Conservation (phyloP, 2,113 vertebrate species). For the Bufo gargarizans region DNA sequence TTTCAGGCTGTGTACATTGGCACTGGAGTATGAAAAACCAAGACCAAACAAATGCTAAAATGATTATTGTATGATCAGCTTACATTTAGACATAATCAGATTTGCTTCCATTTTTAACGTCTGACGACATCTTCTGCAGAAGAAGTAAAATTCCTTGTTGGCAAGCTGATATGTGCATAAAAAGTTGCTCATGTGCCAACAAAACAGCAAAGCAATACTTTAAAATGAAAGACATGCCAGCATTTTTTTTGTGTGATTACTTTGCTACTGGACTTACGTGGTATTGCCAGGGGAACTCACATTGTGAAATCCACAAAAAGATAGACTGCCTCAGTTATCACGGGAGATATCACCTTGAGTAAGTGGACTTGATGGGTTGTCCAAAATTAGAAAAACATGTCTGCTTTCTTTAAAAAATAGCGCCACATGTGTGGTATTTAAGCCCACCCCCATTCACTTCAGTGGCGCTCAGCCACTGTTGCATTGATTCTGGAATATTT, state of each 20-base stretch:
- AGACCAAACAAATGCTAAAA: slow-evolving; percentile 56
- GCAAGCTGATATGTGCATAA: slow-evolving; percentile 49
- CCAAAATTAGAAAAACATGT: too few species aligned
- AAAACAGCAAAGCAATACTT: slow-evolving; percentile 38
- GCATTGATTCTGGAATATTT: too few species aligned
- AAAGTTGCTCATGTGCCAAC: slow-evolving; percentile 42
- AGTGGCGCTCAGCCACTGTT: too few species aligned
- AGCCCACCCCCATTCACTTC: too few species aligned
- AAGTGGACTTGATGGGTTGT: not conserved
- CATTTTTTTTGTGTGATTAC: not conserved
- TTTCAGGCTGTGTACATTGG: slow-evolving; percentile 54
- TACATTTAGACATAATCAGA: slow-evolving; percentile 56
- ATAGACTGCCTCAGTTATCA: not conserved
- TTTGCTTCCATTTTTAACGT: slow-evolving; percentile 57
- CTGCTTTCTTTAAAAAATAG: too few species aligned
- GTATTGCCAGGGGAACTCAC: not conserved
- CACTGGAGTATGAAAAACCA: slow-evolving; percentile 43
- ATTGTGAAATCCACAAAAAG: not conserved
- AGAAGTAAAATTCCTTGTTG: slow-evolving; percentile 13
- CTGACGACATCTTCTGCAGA: slow-evolving; percentile 37
- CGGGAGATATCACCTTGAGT: not conserved
- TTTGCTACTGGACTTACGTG: slow-evolving; percentile 26
- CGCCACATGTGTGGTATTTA: too few species aligned
- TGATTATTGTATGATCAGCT: slow-evolving; percentile 56
- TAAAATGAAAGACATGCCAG: slow-evolving; percentile 30